Evolutionary conservation across 2,797 vertebrate genomes (phyloP), one percentile per base, ranked within the genome.

Genomic region (Cyclopterus lumpus): DNA sequence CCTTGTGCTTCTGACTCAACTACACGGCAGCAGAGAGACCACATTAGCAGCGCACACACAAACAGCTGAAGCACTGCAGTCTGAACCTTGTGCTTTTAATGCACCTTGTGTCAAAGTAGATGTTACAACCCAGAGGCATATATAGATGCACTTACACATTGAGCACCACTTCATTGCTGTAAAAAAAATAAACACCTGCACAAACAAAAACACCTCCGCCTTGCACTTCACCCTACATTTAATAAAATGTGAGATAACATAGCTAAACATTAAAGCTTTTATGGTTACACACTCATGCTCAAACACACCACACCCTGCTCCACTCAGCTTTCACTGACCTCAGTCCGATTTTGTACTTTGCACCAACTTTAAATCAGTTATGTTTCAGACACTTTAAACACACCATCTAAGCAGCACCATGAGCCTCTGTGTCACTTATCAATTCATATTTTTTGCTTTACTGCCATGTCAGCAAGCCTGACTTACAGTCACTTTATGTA

Each of bases 1-100:
- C 97, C 84, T 99, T 99, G 94, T 98, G 97, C 81, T 97, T 95
- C 78, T 94, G 94, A 94, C 97, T 98, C 24, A 99, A 94, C 97
- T 99, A 83, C 3, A 49, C 77, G 40, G 66, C 34, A 66, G 70
- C 18, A 10, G 59, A 79, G 79, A 84, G 54, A 83, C 8, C 67
- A 71, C 61, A 66, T 81, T 65, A 79, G 51, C n/a, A 55, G 55
- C 18, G 9, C 28, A 16, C 26, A 71, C 26, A 65, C 62, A 69
- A 24, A 55, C 34, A 54, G 48, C 22, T 79, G 46, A 42, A 71
- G 67, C 36, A 32, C 66, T 54, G 34, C 30, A 20, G 51, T 44
- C 20, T 71, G 75, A 42, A 46, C 24, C 4, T 22, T 5, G n/a
- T 48, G 62, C 55, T 67, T 73, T 24, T 63, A 49, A 62, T 48